These are phyloP conservation scores for Sciurus carolinensis DNA, from an alignment of 2,797 vertebrate genomes.

Conservation along the genomic window DNA sequence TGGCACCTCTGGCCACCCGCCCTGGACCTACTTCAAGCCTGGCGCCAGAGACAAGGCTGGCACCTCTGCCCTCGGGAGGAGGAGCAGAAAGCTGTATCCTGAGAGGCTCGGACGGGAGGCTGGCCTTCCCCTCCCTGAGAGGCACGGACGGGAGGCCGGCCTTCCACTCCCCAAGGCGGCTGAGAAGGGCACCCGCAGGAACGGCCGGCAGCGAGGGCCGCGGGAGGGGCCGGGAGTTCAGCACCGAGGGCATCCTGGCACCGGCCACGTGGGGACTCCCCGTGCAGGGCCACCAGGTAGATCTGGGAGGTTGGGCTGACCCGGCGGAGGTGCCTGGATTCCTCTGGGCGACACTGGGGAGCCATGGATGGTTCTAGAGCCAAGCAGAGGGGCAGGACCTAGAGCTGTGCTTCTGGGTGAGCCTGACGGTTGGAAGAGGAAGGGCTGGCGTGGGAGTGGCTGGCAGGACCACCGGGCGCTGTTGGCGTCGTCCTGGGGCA, in stretches of 20 bases:
- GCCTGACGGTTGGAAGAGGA: background rate
- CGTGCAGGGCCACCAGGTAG: background rate
- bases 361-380: background rate
- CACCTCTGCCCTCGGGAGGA: constrained; percentile 28
- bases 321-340: background rate
- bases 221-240: background rate
- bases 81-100: background rate
- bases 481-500: background rate
- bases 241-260: rapidly evolving
- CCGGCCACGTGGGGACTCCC: background rate
- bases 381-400: background rate
- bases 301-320: no score
- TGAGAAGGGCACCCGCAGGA: no score
- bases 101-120: no score
- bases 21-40: background rate
- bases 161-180: no score
- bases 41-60: background rate
- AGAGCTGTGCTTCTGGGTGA: background rate
- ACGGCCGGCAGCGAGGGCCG: no score
- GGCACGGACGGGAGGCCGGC: no score
- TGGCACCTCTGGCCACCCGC: background rate
- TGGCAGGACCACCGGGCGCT: background rate
- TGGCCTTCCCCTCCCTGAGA: no score
- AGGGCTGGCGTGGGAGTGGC: background rate
- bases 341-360: background rate